A percentile compares a stretch with the other conserved stretches of the same genome.
Evolutionary conservation across 2,888 invertebrate genomes (phyloP).

Genomic region (Thereva nobilitata): DNA sequence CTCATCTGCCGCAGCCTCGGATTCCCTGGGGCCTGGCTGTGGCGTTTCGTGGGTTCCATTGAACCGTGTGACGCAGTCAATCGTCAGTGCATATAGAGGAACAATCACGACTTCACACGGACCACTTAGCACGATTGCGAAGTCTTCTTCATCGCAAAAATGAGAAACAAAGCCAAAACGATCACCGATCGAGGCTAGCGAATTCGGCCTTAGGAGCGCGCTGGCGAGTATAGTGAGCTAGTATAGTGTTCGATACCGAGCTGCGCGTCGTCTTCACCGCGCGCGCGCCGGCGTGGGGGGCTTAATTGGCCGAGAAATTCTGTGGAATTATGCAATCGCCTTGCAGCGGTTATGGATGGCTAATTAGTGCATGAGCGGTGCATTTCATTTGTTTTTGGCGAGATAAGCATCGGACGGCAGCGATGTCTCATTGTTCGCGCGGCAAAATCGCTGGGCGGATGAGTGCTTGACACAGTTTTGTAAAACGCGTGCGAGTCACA

Average conservation of each 20-base stretch:
- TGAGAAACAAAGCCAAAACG: constrained; percentile 14
- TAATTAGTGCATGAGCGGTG: constrained; percentile 30
- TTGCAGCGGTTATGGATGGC: constrained; percentile 26
- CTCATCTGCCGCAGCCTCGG: too few species aligned
- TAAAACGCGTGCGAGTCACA: constrained; percentile 16
- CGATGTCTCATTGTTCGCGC: constrained; percentile 14
- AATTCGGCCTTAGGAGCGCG: neutral
- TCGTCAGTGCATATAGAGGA: neutral
- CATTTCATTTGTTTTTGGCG: neutral
- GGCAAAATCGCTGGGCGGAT: constrained; percentile 9
- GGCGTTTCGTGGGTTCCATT: too few species aligned
- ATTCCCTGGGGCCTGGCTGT: too few species aligned
- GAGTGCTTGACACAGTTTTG: constrained; percentile 33
- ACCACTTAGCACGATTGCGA: constrained; percentile 9
- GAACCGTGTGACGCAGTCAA: too few species aligned
- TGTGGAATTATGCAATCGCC: constrained; percentile 6
- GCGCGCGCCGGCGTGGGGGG: constrained; percentile 7
- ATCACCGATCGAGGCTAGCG: constrained; percentile 19
- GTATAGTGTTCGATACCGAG: too few species aligned
- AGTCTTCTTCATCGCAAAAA: neutral
- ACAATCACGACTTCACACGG: constrained; percentile 27
- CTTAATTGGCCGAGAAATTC: constrained; percentile 27
- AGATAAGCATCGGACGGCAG: constrained; percentile 22
- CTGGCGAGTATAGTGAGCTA: too few species aligned
- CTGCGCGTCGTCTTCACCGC: neutral